phyloP scores from a whole-genome alignment of 2,888 invertebrate genomes.

The Polietes domitor region DNA sequence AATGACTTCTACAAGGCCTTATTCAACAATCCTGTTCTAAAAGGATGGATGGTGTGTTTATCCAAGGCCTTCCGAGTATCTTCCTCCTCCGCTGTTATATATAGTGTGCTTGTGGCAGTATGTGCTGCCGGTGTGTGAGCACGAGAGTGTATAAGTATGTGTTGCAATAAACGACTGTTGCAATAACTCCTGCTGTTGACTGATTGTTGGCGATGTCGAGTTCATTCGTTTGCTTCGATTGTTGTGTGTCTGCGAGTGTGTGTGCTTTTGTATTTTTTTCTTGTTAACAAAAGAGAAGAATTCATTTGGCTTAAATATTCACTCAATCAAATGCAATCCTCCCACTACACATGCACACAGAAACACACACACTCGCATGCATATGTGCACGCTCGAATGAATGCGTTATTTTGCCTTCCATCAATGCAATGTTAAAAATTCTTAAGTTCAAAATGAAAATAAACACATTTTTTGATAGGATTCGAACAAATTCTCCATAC shows the following conservation, averaged over 20 bases:
- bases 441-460: conserved; percentile 53
- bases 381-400: conserved; percentile 15
- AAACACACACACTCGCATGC: not conserved
- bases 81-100: not conserved
- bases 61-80: no score
- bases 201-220: conserved; percentile 49
- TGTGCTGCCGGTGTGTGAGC: not conserved
- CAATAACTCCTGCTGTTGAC: conserved; percentile 59
- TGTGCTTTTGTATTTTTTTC: conserved; percentile 6
- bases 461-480: not conserved
- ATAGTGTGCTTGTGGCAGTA: conserved; percentile 2
- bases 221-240: conserved; percentile 4
- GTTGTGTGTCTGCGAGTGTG: not conserved
- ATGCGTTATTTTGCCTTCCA: conserved; percentile 16
- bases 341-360: not conserved
- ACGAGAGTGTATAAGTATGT: not conserved
- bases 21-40: no score
- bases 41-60: no score
- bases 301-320: conserved; percentile 60
- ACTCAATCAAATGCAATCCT: conserved; percentile 41
- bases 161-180: conserved; percentile 30
- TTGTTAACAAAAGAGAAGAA: conserved; percentile 47
- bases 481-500: not conserved
- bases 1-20: no score
- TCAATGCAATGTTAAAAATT: conserved; percentile 52